These are phyloP conservation scores for Lamprotornis superbus DNA, from an alignment of 2,113 vertebrate species.

Conservation along the genomic window DNA sequence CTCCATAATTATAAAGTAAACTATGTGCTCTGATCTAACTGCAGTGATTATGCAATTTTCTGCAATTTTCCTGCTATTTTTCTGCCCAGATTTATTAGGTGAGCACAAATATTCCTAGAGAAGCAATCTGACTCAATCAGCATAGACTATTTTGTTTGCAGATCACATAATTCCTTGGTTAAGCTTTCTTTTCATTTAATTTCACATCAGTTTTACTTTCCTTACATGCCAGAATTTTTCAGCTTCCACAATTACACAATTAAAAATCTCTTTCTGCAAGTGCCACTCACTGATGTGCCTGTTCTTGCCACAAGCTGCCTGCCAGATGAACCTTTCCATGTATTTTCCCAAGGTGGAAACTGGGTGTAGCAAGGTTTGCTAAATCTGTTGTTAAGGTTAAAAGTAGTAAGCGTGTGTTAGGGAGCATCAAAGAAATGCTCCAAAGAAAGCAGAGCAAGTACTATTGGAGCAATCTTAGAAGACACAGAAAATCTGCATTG, in stretches of 20 bases:
- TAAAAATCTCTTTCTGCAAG: slow-evolving; percentile 1
- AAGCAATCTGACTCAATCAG: neutral
- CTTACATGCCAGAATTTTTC: neutral
- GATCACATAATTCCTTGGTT: neutral
- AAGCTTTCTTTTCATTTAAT: neutral
- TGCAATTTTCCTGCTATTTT: neutral
- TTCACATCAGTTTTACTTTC: neutral
- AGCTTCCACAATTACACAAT: neutral
- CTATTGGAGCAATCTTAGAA: neutral
- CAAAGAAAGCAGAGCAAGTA: neutral
- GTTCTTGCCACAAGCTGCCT: neutral
- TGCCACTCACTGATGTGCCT: neutral
- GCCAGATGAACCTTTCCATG: neutral
- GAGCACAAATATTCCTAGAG: neutral
- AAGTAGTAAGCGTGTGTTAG: slow-evolving; percentile 38
- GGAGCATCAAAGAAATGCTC: slow-evolving; percentile 23
- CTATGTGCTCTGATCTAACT: neutral
- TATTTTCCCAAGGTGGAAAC: slow-evolving; percentile 4
- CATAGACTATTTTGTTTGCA: neutral
- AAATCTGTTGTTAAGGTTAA: neutral
- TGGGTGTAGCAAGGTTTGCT: neutral
- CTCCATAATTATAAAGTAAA: neutral
- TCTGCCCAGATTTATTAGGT: neutral
- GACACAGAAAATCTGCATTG: neutral
- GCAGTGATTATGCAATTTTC: neutral